A percentile compares a stretch with the other conserved stretches of the same genome.
Evolutionary conservation across 2,797 vertebrate species (phyloP).

Genomic region (Telmatherina bonti): DNA sequence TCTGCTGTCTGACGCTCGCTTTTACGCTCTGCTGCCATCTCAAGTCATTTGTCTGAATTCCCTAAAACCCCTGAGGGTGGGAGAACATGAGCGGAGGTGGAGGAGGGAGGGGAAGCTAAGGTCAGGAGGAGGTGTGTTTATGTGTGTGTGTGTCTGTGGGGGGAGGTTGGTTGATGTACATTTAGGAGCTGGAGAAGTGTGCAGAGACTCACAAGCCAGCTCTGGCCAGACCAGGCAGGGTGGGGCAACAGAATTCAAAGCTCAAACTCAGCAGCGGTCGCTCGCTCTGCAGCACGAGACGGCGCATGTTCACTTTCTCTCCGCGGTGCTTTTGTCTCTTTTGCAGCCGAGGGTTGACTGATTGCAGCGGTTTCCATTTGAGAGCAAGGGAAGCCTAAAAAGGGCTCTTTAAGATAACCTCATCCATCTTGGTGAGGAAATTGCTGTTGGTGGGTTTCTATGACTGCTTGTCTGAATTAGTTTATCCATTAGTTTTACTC

Average conservation of each 20-base stretch:
- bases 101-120: conserved; percentile 23
- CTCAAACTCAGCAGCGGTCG: conserved; percentile 39
- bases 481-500: background rate
- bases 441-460: background rate
- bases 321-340: conserved; percentile 34
- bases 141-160: conserved; percentile 38
- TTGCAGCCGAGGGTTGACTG: conserved; percentile 40
- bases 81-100: conserved; percentile 43
- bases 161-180: conserved; percentile 24
- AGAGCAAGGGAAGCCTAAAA: conserved; percentile 21
- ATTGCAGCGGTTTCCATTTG: conserved; percentile 44
- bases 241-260: conserved; percentile 69
- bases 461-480: background rate
- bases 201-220: conserved; percentile 29
- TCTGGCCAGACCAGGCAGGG: conserved; percentile 53
- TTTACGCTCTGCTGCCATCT: conserved; percentile 68
- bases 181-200: conserved; percentile 34
- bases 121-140: conserved; percentile 68
- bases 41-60: conserved; percentile 77
- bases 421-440: conserved; percentile 20
- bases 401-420: conserved; percentile 23
- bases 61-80: conserved; percentile 61
- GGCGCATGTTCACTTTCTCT: conserved; percentile 64
- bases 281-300: conserved; percentile 55
- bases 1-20: conserved; percentile 54